These are phyloP conservation scores for Semotilus atromaculatus DNA, from an alignment of 2,797 vertebrate species.

Conservation along the genomic window DNA sequence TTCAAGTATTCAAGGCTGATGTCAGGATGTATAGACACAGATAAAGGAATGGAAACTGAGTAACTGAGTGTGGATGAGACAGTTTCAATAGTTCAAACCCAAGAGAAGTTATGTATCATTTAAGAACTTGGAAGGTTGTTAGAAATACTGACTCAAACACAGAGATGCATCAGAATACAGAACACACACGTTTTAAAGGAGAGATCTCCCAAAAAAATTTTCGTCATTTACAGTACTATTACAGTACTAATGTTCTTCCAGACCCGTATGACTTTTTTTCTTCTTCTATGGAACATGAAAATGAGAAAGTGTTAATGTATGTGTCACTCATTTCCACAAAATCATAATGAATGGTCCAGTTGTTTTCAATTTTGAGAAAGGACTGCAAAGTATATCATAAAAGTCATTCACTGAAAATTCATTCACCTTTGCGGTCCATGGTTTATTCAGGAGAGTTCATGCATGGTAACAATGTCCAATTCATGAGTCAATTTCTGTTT, in stretches of 20 bases:
- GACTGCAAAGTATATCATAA: background rate
- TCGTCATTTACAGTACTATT: background rate
- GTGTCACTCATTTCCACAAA: background rate
- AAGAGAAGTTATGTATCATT: background rate
- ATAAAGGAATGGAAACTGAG: background rate
- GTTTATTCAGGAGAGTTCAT: background rate
- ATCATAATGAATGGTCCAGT: background rate
- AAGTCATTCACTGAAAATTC: too few relatives aligned
- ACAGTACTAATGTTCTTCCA: background rate
- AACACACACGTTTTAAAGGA: background rate
- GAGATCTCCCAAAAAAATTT: background rate
- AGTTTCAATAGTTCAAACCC: background rate
- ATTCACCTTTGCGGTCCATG: background rate
- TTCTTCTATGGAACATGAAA: background rate
- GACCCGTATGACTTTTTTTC: too few relatives aligned
- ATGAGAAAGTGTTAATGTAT: background rate
- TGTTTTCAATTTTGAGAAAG: background rate
- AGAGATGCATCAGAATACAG: background rate
- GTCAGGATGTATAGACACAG: constrained; percentile 2
- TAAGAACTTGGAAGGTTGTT: background rate
- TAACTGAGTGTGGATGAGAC: background rate
- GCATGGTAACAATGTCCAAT: background rate
- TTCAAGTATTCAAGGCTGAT: constrained; percentile 26
- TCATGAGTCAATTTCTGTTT: background rate
- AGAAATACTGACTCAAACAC: background rate